Evolutionary conservation across 2,113 vertebrate genomes (phyloP).

Genomic region (Promerops cafer): DNA sequence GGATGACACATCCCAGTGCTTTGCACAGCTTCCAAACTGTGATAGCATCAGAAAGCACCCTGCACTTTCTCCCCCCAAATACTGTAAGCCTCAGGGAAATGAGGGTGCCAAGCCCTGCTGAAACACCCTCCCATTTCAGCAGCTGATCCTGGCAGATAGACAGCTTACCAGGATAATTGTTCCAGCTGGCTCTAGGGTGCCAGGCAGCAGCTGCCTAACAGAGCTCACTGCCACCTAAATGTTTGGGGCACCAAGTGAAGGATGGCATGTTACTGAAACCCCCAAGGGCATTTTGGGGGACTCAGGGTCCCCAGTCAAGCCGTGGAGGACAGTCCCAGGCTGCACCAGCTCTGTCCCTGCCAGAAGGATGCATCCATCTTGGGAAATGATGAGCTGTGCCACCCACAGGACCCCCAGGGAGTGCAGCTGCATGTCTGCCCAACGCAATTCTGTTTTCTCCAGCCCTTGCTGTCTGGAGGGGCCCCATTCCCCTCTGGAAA

Average conservation of each 20-base stretch:
- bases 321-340: rapidly evolving
- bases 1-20: not conserved
- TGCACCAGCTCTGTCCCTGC: not conserved
- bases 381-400: not conserved
- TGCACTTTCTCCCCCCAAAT: not conserved
- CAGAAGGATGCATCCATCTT: not conserved
- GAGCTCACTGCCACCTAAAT: not conserved
- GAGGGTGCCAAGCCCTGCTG: not conserved
- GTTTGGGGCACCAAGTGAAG: not conserved
- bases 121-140: slow-evolving; percentile 1
- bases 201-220: not conserved
- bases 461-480: not conserved
- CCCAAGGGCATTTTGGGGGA: rapidly evolving
- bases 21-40: not conserved
- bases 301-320: not conserved
- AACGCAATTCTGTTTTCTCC: not conserved
- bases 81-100: not conserved
- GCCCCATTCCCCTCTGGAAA: not conserved
- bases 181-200: not conserved
- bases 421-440: not conserved
- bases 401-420: not conserved
- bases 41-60: not conserved
- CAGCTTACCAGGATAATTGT: not conserved
- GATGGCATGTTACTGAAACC: not conserved
- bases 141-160: not conserved